Conservation (phyloP, 1,140 invertebrate species). For the Lamellibrachia luymesi region DNA sequence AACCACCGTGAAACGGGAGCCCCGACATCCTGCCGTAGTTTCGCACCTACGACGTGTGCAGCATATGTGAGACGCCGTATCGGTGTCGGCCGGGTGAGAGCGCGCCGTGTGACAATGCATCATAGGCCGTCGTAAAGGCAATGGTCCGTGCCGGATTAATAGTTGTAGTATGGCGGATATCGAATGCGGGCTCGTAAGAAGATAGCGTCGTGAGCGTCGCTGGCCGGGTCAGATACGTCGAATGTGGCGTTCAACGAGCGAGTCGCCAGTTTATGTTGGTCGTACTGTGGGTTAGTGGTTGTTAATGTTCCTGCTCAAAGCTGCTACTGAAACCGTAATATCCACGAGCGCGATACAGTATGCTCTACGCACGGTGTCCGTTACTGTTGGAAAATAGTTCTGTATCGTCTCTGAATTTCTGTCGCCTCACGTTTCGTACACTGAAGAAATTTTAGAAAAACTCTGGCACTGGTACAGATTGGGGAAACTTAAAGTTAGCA, state of each 20-base stretch:
- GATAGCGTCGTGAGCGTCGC: not conserved
- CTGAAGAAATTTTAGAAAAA: not conserved
- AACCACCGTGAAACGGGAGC: not conserved
- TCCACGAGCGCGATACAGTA: not conserved
- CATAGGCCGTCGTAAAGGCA: not conserved
- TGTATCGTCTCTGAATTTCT: not conserved
- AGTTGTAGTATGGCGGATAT: not conserved
- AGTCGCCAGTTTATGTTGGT: not conserved
- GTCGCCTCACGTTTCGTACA: not conserved
- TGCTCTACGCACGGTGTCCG: not conserved
- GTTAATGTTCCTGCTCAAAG: not conserved
- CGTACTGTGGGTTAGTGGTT: not conserved
- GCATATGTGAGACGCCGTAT: not conserved
- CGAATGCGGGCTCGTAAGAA: not conserved
- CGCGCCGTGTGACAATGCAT: not conserved
- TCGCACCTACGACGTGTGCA: not conserved
- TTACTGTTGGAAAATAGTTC: not conserved
- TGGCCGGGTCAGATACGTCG: not conserved
- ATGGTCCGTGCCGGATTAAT: not conserved
- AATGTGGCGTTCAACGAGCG: not conserved
- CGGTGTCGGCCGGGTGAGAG: not conserved
- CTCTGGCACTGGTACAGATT: not conserved
- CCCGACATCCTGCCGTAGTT: not conserved
- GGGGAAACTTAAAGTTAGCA: too few species aligned
- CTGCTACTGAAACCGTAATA: not conserved